phyloP scores from a whole-genome alignment of 2,888 invertebrate species.

The Ormia ochracea region DNA sequence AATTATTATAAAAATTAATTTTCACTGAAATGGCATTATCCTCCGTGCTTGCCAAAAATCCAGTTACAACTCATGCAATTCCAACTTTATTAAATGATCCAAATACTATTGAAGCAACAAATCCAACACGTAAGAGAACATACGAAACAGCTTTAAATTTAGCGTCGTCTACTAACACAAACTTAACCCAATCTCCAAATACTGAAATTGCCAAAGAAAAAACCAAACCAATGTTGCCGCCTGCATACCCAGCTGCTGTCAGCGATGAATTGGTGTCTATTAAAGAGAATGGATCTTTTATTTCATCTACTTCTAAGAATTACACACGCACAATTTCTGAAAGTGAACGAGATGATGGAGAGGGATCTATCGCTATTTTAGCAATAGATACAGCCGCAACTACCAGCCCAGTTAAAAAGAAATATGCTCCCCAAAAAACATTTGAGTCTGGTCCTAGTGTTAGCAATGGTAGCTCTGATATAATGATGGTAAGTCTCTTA shows the following conservation, averaged over 20 bases:
- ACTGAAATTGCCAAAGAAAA: constrained; percentile 46
- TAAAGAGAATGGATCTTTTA: constrained; percentile 39
- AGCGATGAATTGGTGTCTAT: constrained; percentile 39
- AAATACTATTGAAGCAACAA: constrained; percentile 48
- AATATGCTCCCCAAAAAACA: constrained; percentile 66
- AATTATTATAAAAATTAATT: constrained; percentile 40
- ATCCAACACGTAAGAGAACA: constrained; percentile 72
- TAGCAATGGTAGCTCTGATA: constrained; percentile 68
- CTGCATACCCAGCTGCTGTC: constrained; percentile 38
- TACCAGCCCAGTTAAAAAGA: constrained; percentile 68
- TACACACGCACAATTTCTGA: constrained; percentile 72
- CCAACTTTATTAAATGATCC: constrained; percentile 60
- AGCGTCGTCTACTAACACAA: constrained; percentile 42
- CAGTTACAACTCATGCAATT: constrained; percentile 70
- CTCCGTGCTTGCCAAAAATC: constrained; percentile 73
- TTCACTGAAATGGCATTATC: constrained; percentile 74
- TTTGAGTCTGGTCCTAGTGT: constrained; percentile 53
- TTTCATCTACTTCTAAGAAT: constrained; percentile 66
- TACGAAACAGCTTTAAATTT: constrained; percentile 73
- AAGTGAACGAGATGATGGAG: constrained; percentile 67
- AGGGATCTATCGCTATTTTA: constrained; percentile 59
- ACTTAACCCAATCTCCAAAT: constrained; percentile 47
- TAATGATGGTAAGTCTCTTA: constrained; percentile 69
- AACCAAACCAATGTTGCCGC: constrained; percentile 55
- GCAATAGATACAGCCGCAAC: constrained; percentile 27